Conservation (phyloP, 2,797 vertebrate species). For the Diplodus sargus region DNA sequence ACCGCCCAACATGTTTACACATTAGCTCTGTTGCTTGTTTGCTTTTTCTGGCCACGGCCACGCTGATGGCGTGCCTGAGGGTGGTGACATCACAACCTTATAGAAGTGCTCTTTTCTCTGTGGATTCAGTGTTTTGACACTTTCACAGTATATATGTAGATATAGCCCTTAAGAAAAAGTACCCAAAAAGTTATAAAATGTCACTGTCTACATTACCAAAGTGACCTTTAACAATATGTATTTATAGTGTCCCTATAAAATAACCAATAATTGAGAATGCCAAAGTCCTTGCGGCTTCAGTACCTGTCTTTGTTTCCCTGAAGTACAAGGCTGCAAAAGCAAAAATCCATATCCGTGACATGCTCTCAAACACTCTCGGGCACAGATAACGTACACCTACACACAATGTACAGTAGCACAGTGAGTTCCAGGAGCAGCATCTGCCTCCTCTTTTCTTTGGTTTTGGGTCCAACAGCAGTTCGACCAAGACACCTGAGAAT, state of each 20-base stretch:
- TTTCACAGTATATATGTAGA: too few relatives aligned
- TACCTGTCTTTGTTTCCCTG: background rate
- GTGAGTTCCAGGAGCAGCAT: constrained; percentile 15
- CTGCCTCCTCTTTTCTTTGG: constrained; percentile 22
- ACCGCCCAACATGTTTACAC: too few relatives aligned
- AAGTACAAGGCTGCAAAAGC: constrained; percentile 19
- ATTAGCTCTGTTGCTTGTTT: too few relatives aligned
- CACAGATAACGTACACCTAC: constrained; percentile 44
- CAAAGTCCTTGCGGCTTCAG: background rate
- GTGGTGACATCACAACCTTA: too few relatives aligned
- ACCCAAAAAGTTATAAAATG: too few relatives aligned
- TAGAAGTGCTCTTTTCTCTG: too few relatives aligned
- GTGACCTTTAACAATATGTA: background rate
- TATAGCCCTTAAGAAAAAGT: too few relatives aligned
- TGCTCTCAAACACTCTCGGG: constrained; percentile 15
- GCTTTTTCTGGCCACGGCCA: too few relatives aligned
- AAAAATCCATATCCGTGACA: background rate
- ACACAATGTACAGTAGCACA: constrained; percentile 17
- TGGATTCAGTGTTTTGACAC: too few relatives aligned
- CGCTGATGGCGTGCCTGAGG: too few relatives aligned
- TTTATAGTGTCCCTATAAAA: background rate
- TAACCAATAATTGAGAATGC: background rate
- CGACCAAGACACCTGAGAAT: constrained; percentile 46
- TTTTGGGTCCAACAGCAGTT: constrained; percentile 51
- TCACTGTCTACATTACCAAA: too few relatives aligned